These are phyloP conservation scores for Channa striata DNA, from an alignment of 2,797 vertebrate genomes.

Conservation along the genomic window DNA sequence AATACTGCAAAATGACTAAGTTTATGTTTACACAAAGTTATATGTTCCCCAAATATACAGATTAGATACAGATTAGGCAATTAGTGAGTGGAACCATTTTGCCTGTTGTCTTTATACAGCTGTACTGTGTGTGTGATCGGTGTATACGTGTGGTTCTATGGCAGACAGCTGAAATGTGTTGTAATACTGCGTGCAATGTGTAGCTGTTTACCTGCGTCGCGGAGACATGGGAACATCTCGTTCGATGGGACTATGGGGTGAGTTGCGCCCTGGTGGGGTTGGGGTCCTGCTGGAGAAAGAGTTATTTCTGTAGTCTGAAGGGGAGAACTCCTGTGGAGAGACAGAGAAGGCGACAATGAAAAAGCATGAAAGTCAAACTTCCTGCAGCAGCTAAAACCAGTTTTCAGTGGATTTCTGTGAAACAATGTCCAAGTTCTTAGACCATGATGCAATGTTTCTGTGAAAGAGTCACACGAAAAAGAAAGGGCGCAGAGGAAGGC, in stretches of 20 bases:
- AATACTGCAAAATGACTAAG: no score
- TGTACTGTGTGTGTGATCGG: no score
- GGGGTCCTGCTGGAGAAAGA: conserved; percentile 84
- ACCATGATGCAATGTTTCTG: conserved; percentile 42
- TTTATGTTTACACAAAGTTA: no score
- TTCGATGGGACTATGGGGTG: conserved; percentile 82
- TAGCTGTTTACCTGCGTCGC: conserved; percentile 78
- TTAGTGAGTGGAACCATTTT: no score
- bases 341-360: not conserved
- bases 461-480: conserved; percentile 31
- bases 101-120: no score
- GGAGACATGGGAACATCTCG: conserved; percentile 79
- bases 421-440: conserved; percentile 22
- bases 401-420: conserved; percentile 26
- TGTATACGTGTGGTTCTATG: no score
- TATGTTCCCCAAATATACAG: no score
- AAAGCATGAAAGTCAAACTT: conserved; percentile 23
- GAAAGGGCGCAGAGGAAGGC: conserved; percentile 13
- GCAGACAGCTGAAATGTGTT: not conserved
- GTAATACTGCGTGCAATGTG: no score
- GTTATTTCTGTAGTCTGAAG: conserved; percentile 80
- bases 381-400: conserved; percentile 34
- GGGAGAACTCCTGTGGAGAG: conserved; percentile 78
- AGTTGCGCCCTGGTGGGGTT: conserved; percentile 84
- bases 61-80: no score